Conservation (phyloP, 2,888 invertebrate species). For the Macaria liturata region DNA sequence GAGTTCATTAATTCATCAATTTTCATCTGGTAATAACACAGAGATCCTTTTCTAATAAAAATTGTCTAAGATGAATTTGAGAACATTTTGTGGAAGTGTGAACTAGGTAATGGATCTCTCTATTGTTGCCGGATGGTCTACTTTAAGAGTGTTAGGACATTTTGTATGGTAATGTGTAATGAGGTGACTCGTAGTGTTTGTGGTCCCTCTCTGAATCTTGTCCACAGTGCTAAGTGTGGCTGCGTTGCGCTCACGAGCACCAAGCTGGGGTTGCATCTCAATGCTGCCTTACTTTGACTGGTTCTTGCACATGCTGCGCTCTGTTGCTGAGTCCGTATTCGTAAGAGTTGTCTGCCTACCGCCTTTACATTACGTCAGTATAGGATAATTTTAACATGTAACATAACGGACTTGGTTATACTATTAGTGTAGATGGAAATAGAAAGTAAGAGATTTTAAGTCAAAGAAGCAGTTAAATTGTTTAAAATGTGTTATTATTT, state of each 20-base stretch:
- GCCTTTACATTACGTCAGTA: constrained; percentile 82
- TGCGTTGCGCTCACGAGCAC: constrained; percentile 7
- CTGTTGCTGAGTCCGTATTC: constrained; percentile 78
- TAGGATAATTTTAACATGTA: constrained; percentile 74
- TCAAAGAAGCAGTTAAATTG: constrained; percentile 83
- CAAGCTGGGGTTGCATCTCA: constrained; percentile 12
- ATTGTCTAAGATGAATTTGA: not conserved
- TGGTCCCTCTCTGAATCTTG: constrained; percentile 3
- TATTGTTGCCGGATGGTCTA: constrained; percentile 38
- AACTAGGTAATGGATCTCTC: constrained; percentile 39
- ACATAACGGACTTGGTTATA: constrained; percentile 80
- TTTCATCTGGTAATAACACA: constrained; percentile 47
- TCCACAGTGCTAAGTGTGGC: constrained; percentile 20
- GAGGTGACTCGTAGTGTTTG: constrained; percentile 1
- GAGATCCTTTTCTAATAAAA: constrained; percentile 52
- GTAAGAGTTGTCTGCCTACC: constrained; percentile 82
- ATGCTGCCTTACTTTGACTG: constrained; percentile 19
- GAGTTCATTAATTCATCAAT: constrained; percentile 26
- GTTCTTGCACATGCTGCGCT: constrained; percentile 45
- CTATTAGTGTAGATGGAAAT: constrained; percentile 81
- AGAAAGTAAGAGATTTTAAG: constrained; percentile 80
- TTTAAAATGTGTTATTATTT: constrained; percentile 84
- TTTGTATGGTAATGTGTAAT: constrained; percentile 9
- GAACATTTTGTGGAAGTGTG: too few relatives aligned
- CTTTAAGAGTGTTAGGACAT: constrained; percentile 26